Evolutionary conservation across 2,113 vertebrate species (phyloP).

Genomic region (Platysternon megacephalum): DNA sequence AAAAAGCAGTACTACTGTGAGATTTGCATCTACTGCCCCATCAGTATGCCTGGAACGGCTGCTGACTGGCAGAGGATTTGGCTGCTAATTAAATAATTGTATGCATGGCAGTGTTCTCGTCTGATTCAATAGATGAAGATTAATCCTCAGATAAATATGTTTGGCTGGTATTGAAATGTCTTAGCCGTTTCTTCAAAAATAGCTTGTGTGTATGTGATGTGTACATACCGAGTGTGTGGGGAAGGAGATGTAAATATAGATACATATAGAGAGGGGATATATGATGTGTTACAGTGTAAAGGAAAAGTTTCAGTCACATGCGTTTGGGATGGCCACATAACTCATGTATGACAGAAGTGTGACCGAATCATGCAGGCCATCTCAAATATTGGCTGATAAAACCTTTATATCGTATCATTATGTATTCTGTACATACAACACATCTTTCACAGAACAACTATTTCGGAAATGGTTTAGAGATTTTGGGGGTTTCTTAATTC

Average conservation of each 20-base stretch:
- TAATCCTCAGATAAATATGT: constrained; percentile 99
- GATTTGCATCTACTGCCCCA: constrained; percentile 91
- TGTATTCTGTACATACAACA: neutral
- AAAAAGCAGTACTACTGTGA: constrained; percentile 90
- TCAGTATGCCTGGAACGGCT: constrained; percentile 88
- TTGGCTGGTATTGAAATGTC: constrained; percentile 90
- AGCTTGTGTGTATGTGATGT: constrained; percentile 72
- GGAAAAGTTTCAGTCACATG: neutral
- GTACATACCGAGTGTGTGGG: constrained; percentile 39
- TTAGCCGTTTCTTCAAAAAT: constrained; percentile 88
- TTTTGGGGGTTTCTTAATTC: neutral
- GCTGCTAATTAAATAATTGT: constrained; percentile 99
- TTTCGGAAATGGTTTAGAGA: neutral
- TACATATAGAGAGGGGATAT: constrained; percentile 20
- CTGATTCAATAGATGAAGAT: constrained; percentile 94
- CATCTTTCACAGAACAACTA: neutral
- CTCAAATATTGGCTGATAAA: neutral
- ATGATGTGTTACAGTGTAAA: neutral
- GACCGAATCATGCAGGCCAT: neutral
- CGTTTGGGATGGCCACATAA: neutral
- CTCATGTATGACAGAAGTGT: neutral
- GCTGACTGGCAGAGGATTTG: constrained; percentile 89
- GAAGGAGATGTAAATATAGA: constrained; percentile 58
- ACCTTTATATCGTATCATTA: neutral
- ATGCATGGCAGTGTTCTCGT: constrained; percentile 94